Percentiles rank a stretch among this genome's conserved stretches.
phyloP scores from a whole-genome alignment of 1,140 invertebrate genomes.

The Drosophila tropicalis region DNA sequence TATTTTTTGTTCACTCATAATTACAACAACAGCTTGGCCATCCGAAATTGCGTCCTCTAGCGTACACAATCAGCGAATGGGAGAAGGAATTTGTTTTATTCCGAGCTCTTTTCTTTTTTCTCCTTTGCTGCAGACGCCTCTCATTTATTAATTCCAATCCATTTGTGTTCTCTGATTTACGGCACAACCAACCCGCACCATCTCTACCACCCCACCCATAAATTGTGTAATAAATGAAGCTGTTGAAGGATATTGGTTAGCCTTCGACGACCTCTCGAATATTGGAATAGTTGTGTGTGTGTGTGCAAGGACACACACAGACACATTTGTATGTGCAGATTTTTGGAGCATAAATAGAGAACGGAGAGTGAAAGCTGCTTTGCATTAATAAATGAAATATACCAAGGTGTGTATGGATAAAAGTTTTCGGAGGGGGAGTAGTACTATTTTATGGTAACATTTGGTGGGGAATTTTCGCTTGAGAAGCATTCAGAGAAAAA shows the following conservation, averaged over 20 bases:
- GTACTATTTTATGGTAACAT: conserved; percentile 12
- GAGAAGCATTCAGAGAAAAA: not conserved
- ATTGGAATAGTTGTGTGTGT: conserved; percentile 4
- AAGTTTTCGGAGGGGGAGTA: not conserved
- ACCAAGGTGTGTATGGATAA: not conserved
- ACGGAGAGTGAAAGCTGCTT: conserved; percentile 29
- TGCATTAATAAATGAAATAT: conserved; percentile 70
- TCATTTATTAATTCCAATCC: conserved; percentile 81
- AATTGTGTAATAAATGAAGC: conserved; percentile 76
- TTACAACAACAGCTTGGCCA: conserved; percentile 6
- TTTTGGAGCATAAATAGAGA: conserved; percentile 34
- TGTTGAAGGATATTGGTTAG: conserved; percentile 55
- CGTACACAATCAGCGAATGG: not conserved
- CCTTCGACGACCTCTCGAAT: conserved; percentile 24
- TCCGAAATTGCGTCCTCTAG: conserved; percentile 1
- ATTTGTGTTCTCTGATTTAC: conserved; percentile 77
- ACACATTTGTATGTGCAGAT: conserved; percentile 34
- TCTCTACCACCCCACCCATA: conserved; percentile 40
- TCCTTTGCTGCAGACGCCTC: not conserved
- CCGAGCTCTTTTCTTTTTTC: too few species aligned
- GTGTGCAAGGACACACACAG: conserved; percentile 17
- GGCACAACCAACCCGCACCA: conserved; percentile 9
- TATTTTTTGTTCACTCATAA: not conserved
- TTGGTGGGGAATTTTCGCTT: conserved; percentile 17
- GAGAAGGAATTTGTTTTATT: not conserved